A percentile compares a stretch with the other conserved stretches of the same genome.
Evolutionary conservation across 1,140 invertebrate genomes (phyloP).

Genomic region (Dendroctonus ponderosae): DNA sequence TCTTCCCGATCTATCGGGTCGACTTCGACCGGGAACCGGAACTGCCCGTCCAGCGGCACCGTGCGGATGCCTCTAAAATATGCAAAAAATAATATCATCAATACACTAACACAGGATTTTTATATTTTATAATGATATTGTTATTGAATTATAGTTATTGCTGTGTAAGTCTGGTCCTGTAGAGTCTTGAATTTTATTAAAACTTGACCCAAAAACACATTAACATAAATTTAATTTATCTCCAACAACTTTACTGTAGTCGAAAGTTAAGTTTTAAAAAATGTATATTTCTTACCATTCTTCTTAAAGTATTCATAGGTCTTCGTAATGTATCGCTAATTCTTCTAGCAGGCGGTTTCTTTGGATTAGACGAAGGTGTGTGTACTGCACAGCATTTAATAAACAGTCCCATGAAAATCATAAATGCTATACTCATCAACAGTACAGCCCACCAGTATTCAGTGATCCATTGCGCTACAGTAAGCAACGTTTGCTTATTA

Average conservation of each 20-base stretch:
- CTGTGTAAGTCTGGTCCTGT: too few relatives aligned
- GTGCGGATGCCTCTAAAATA: conserved; percentile 32
- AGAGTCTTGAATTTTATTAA: too few relatives aligned
- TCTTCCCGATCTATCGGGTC: conserved; percentile 42
- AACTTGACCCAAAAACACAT: too few relatives aligned
- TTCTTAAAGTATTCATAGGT: conserved; percentile 83
- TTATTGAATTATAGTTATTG: too few relatives aligned
- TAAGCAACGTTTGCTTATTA: conserved; percentile 84
- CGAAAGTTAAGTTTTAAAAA: too few relatives aligned
- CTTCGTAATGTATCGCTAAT: conserved; percentile 83
- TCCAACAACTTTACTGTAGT: too few relatives aligned
- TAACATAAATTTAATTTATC: too few relatives aligned
- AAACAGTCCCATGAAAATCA: conserved; percentile 97
- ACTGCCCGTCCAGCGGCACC: conserved; percentile 1
- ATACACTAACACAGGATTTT: too few relatives aligned
- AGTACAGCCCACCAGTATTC: conserved; percentile 97
- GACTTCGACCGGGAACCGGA: conserved; percentile 46
- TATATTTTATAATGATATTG: too few relatives aligned
- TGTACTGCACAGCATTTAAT: conserved; percentile 99
- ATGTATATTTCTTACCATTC: conserved; percentile 64
- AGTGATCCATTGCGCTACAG: conserved; percentile 85
- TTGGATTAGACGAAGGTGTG: conserved; percentile 96
- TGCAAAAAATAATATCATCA: background rate
- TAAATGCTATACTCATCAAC: conserved; percentile 84
- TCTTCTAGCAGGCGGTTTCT: conserved; percentile 80